A percentile compares a stretch with the other conserved stretches of the same genome.
Evolutionary conservation across 2,888 invertebrate genomes (phyloP).

Genomic region (Melanophora roralis): DNA sequence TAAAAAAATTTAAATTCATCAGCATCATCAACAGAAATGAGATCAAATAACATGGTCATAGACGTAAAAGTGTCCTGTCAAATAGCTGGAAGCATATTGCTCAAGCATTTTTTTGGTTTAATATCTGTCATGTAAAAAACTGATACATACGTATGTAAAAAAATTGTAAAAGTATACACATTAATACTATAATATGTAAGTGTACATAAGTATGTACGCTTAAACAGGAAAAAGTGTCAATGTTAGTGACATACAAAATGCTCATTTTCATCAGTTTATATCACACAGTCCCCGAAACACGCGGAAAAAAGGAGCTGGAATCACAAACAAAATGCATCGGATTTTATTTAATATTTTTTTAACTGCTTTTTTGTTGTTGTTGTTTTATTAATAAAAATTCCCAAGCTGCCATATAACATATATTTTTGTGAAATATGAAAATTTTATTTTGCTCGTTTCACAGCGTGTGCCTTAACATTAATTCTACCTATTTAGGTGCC

Average conservation of each 20-base stretch:
- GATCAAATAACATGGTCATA: slow-evolving; percentile 33
- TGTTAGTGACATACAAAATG: too few relatives aligned
- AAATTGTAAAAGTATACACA: too few relatives aligned
- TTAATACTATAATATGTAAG: not conserved
- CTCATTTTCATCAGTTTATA: slow-evolving; percentile 38
- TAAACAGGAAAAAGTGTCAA: too few relatives aligned
- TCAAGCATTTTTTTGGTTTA: slow-evolving; percentile 32
- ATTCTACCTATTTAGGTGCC: slow-evolving; percentile 48
- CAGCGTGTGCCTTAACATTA: not conserved
- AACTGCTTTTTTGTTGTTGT: not conserved
- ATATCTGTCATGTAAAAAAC: slow-evolving; percentile 52
- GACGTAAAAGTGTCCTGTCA: slow-evolving; percentile 23
- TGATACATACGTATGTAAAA: not conserved
- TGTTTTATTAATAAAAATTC: slow-evolving; percentile 18
- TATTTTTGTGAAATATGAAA: slow-evolving; percentile 15
- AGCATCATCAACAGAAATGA: slow-evolving; percentile 1
- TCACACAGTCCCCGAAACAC: too few relatives aligned
- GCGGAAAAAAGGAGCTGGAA: not conserved
- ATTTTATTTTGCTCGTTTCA: slow-evolving; percentile 25
- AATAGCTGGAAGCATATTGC: slow-evolving; percentile 25
- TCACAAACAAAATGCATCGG: slow-evolving; percentile 25
- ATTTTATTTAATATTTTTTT: slow-evolving; percentile 40
- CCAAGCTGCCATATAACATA: too few relatives aligned
- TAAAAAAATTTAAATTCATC: slow-evolving; percentile 29
- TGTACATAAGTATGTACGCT: not conserved